phyloP scores from a whole-genome alignment of 2,113 vertebrate species.

The Platanista minor region DNA sequence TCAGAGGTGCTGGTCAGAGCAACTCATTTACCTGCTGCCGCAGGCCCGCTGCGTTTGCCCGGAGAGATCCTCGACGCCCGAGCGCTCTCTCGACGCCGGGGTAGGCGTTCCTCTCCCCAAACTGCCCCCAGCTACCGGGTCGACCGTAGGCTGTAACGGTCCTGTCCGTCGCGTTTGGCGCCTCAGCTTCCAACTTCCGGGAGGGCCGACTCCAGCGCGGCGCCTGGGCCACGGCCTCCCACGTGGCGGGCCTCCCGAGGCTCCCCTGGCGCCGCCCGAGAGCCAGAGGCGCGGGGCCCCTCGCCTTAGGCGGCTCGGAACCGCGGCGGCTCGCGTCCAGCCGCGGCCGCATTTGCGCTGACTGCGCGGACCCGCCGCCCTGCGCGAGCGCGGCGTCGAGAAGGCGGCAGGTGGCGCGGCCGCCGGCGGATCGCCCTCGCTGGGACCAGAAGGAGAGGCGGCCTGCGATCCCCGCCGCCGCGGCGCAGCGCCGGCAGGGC shows the following conservation, averaged over 20 bases:
- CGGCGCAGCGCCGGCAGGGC: accelerated
- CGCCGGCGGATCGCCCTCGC: accelerated
- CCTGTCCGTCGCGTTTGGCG: accelerated
- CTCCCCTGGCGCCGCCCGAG: accelerated
- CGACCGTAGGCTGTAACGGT: accelerated
- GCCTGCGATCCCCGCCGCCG: accelerated
- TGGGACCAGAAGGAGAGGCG: accelerated
- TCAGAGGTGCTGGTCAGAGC: accelerated
- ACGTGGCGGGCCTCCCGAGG: background rate
- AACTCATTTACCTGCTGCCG: accelerated
- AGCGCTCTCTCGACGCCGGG: accelerated
- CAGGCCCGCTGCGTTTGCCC: too few species aligned
- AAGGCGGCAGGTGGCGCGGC: background rate
- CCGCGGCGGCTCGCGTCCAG: accelerated
- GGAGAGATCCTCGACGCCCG: accelerated
- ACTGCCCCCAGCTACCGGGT: accelerated
- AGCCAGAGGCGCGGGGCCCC: accelerated
- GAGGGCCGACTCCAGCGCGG: accelerated
- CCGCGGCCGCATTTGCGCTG: background rate
- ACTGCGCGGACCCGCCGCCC: accelerated
- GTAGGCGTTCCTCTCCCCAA: accelerated
- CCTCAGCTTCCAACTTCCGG: background rate
- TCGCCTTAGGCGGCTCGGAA: background rate
- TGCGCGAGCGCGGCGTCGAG: accelerated
- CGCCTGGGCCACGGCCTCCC: accelerated